Conservation (phyloP, 2,888 invertebrate genomes). For the Lypha dubia region DNA sequence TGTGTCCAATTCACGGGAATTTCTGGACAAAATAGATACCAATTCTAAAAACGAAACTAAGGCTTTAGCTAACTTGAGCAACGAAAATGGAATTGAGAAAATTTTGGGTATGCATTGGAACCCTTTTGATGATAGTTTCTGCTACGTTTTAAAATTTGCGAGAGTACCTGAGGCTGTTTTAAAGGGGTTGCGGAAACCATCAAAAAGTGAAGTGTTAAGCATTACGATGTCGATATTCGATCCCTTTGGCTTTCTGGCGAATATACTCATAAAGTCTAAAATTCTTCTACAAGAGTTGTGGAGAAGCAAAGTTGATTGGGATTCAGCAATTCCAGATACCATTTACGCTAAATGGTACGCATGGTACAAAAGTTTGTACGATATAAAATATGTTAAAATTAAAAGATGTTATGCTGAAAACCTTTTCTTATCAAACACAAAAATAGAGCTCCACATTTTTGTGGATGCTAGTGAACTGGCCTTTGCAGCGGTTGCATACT, state of each 20-base stretch:
- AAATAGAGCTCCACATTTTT: constrained; percentile 33
- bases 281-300: constrained; percentile 65
- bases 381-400: constrained; percentile 14
- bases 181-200: constrained; percentile 41
- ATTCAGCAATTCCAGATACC: constrained; percentile 47
- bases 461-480: constrained; percentile 24
- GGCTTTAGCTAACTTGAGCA: constrained; percentile 26
- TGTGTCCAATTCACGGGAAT: constrained; percentile 56
- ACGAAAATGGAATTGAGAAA: constrained; percentile 22
- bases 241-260: constrained; percentile 45
- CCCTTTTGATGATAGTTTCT: constrained; percentile 43
- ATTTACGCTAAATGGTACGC: constrained; percentile 50
- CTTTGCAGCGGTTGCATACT: constrained; percentile 58
- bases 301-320: constrained; percentile 47
- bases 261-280: constrained; percentile 57
- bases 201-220: constrained; percentile 44
- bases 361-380: constrained; percentile 33
- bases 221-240: constrained; percentile 47
- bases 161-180: constrained; percentile 50
- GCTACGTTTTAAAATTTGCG: constrained; percentile 48
- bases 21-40: constrained; percentile 33
- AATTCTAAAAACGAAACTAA: too few species aligned
- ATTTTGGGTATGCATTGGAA: constrained; percentile 51
- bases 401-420: constrained; percentile 11
- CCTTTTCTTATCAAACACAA: neutral